Base-by-base conservation (phyloP, 2,888 invertebrate genomes). In the Choristoneura rosaceana region DNA sequence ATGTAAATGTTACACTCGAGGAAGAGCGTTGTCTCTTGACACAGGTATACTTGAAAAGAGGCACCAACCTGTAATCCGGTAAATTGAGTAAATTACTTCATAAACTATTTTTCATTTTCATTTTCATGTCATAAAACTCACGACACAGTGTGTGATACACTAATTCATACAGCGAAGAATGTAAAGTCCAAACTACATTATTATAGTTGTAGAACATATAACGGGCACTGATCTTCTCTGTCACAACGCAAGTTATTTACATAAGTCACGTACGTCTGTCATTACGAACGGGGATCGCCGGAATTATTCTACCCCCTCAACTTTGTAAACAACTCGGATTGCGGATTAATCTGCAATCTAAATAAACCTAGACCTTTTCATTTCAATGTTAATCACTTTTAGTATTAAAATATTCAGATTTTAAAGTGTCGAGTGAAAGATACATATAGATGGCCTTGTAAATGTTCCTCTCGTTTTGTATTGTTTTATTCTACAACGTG, bases 211-310 rank as follows among this genome's bases (percentile, higher is more conserved):
- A 79, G 76, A 78, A 64, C 67, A 73, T 81, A 80, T 81, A 80
- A 81, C 81, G 74, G 78, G 66, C 76, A 78, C 78, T 81, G 80
- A 82, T 84, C 82, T 81, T 76, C 74, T 78, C 74, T 82, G 83
- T 81, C 83, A 80, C 71, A 77, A 77, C 83, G 80, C 71, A 77
- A 77, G 78, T 84, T 85, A 85, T 84, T 84, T 81, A 79, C 82
- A 85, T 84, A 83, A 81, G 84, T 85, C 84, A 85, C 84, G 84
- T 85, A 80, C 80, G 74, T 74, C 73, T 74, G 79, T 79, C 80
- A 80, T 84, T 84, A 84, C 77, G 78, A 79, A 76, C 60, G 65
- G 65, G 74, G 76, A 73, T 69, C 71, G 63, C 71, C 63, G 71
- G 74, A 65, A 61, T 66, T 80, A 81, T 81, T 81, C 80, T 76